phyloP scores from a whole-genome alignment of 1,140 invertebrate species.

The Drosophila mayri region DNA sequence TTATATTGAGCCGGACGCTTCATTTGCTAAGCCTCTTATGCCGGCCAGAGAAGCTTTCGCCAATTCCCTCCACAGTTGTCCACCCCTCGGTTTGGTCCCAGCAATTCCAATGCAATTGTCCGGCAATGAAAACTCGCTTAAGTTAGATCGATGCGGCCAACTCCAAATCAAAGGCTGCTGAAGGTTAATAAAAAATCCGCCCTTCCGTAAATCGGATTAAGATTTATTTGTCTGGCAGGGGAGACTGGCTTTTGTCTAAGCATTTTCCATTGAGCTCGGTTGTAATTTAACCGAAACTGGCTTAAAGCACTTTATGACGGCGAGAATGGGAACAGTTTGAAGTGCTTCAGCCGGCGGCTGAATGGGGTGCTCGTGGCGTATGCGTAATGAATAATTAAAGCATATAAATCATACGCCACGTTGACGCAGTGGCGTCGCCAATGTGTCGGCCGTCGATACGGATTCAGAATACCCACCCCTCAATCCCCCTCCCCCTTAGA shows the following conservation, averaged over 20 bases:
- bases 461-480: neutral
- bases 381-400: slow-evolving; percentile 77
- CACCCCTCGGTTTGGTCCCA: neutral
- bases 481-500: neutral
- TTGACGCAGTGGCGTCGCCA: slow-evolving; percentile 52
- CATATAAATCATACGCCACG: slow-evolving; percentile 77
- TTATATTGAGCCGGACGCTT: slow-evolving; percentile 28
- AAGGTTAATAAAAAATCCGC: slow-evolving; percentile 19
- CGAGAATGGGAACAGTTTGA: slow-evolving; percentile 5
- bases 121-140: slow-evolving; percentile 37
- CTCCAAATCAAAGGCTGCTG: slow-evolving; percentile 16
- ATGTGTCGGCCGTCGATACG: slow-evolving; percentile 57
- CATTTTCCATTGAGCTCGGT: slow-evolving; percentile 13
- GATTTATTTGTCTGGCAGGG: slow-evolving; percentile 48
- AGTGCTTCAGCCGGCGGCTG: slow-evolving; percentile 2
- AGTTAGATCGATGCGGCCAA: neutral
- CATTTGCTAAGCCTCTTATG: slow-evolving; percentile 53
- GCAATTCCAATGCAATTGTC: slow-evolving; percentile 36
- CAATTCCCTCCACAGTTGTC: slow-evolving; percentile 24
- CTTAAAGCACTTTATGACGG: slow-evolving; percentile 45
- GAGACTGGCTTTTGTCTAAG: slow-evolving; percentile 39
- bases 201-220: slow-evolving; percentile 31
- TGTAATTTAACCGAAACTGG: slow-evolving; percentile 45
- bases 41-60: slow-evolving; percentile 10
- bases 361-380: slow-evolving; percentile 30